Evolutionary conservation across 2,797 vertebrate genomes (phyloP).

Genomic region (Lepilemur septentrionalis): DNA sequence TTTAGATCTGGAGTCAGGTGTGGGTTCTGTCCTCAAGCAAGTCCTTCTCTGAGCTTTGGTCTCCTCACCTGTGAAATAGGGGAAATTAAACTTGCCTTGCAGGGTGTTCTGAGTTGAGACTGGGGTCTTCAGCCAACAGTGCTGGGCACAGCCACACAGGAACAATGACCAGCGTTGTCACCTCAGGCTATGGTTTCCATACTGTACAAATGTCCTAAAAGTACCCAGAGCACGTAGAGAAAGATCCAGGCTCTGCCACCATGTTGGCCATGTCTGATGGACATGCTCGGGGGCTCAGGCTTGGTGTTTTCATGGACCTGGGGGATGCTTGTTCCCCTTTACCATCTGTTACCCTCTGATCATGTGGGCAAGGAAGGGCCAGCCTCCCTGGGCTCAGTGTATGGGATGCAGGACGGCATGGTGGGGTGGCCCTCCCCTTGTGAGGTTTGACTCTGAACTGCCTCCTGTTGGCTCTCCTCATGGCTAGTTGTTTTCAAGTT

Average conservation of each 20-base stretch:
- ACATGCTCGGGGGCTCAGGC: not conserved
- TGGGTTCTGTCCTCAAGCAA: not conserved
- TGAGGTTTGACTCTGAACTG: not conserved
- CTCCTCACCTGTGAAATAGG: not conserved
- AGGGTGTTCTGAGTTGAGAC: not conserved
- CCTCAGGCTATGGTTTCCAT: not conserved
- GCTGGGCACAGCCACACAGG: not conserved
- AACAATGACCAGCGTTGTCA: not conserved
- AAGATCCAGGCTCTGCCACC: not conserved
- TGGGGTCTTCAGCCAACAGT: not conserved
- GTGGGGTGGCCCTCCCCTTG: not conserved
- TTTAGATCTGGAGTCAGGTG: not conserved
- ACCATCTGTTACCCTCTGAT: not conserved
- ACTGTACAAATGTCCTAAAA: not conserved
- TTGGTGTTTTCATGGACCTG: not conserved
- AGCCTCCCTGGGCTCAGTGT: not conserved
- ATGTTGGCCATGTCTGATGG: not conserved
- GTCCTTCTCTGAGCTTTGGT: not conserved
- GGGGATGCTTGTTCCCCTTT: not conserved
- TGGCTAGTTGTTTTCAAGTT: not conserved
- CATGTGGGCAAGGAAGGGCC: not conserved
- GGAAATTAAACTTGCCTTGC: not conserved
- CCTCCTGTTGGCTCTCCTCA: not conserved
- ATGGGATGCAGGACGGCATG: accelerated
- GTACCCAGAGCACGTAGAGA: not conserved